Evolutionary conservation across 2,797 vertebrate species (phyloP), one percentile per base, ranked within the genome.

Genomic region (Falco berigora): DNA sequence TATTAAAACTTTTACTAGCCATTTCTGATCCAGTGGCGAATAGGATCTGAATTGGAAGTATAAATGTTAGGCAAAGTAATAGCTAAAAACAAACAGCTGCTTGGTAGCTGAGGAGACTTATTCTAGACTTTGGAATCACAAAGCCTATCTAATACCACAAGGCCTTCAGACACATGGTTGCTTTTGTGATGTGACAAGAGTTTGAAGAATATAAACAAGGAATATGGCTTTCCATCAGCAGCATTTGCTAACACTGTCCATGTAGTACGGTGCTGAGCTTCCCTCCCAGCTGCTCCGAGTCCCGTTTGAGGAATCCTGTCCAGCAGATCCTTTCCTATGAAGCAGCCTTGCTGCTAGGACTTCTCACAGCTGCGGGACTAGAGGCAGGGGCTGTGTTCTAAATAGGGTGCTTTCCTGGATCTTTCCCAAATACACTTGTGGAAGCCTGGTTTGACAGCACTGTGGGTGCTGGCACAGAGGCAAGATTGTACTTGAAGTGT

Each of bases 391-490:
- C 63, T 87, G 1, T 34, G 74, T n/a, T 62, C 59, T 34, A 27
- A 64, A 16, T 1, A 61, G 74, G 75, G 47, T 72, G 30, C 52
- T 90, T 47, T 55, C 66, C 88, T 81, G 92, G 77, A 27, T 50
- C 53, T 42, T 34, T 27, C 86, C 96, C 92, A 88, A 10, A 19
- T 14, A 53, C 84, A 24, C 46, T 80, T 66, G 59, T 74, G 86
- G 90, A 52, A 91, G 91, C 86, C 69, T 62, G 86, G 92, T 64
- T 73, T 82, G 94, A 72, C 92, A 90, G 83, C 76, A 23, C 44
- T 61, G 47, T 15, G 89, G 88, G 67, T 92, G 83, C 93, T 92
- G 92, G 90, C 96, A 93, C 55, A 8, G 36, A 69, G 86, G 88
- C 92, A 88, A 73, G 90, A 92, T 92, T 59, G 32, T 79, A 76